Percentiles rank a stretch among this genome's conserved stretches.
phyloP scores from a whole-genome alignment of 2,888 invertebrate genomes.

The Allophyes oxyacanthae region DNA sequence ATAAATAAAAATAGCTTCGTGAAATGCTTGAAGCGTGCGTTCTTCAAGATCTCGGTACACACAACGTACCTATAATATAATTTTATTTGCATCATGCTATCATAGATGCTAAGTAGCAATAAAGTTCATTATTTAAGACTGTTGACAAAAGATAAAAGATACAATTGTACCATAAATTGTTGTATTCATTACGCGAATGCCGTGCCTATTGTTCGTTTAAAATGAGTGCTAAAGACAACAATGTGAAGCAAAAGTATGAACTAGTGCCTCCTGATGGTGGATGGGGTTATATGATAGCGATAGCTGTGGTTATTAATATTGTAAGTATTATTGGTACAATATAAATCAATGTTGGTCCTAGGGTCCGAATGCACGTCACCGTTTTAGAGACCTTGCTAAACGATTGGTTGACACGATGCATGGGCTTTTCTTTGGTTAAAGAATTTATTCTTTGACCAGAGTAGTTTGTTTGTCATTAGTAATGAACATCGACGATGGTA shows the following conservation, averaged over 20 bases:
- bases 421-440: no score
- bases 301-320: slow-evolving; percentile 89
- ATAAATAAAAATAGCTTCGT: no score
- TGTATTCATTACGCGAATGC: slow-evolving; percentile 33
- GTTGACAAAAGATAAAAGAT: slow-evolving; percentile 53
- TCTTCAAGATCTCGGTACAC: slow-evolving; percentile 6
- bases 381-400: no score
- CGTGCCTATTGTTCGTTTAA: slow-evolving; percentile 21
- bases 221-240: slow-evolving; percentile 61
- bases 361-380: no score
- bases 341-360: no score
- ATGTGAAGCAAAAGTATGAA: slow-evolving; percentile 63
- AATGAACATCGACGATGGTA: no score
- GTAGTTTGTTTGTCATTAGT: no score
- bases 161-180: slow-evolving; percentile 35
- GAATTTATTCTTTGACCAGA: no score
- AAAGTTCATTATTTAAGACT: slow-evolving; percentile 36
- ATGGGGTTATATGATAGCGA: slow-evolving; percentile 92
- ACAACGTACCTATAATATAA: slow-evolving; percentile 15
- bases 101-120: slow-evolving; percentile 33
- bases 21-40: no score
- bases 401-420: no score
- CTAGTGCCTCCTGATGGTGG: slow-evolving; percentile 90
- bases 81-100: slow-evolving; percentile 33
- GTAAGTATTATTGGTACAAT: slow-evolving; percentile 80